These are phyloP conservation scores for Parambassis ranga DNA, from an alignment of 2,797 vertebrate species.

Conservation along the genomic window DNA sequence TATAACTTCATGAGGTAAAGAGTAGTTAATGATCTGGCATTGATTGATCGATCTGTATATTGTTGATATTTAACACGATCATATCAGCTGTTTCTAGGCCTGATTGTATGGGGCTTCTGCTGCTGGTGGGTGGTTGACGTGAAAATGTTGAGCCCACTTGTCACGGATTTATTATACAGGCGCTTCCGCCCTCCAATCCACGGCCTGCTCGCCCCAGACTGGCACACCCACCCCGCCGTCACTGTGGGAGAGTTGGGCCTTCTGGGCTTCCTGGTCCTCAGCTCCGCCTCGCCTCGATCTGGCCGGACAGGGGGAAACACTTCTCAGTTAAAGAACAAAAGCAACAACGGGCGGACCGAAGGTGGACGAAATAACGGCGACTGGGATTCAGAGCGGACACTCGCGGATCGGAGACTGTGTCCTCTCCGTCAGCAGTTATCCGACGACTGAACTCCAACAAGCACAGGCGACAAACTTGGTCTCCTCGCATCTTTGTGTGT, in stretches of 20 bases:
- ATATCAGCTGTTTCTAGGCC: not conserved
- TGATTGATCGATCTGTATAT: too few species aligned
- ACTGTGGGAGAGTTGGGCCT: slow-evolving; percentile 75
- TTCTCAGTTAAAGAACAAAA: slow-evolving; percentile 84
- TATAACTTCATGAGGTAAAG: too few species aligned
- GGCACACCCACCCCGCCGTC: slow-evolving; percentile 76
- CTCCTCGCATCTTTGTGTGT: slow-evolving; percentile 65
- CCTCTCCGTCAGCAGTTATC: not conserved
- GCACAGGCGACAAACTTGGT: slow-evolving; percentile 71
- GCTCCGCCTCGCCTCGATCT: slow-evolving; percentile 82
- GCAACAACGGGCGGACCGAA: slow-evolving; percentile 71
- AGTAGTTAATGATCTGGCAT: too few species aligned
- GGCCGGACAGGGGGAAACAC: slow-evolving; percentile 82
- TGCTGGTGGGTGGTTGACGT: slow-evolving; percentile 27
- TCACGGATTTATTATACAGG: slow-evolving; percentile 47
- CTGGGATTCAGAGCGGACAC: slow-evolving; percentile 14
- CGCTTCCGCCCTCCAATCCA: slow-evolving; percentile 69
- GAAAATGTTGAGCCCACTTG: slow-evolving; percentile 32
- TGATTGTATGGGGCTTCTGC: not conserved
- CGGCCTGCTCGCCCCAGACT: slow-evolving; percentile 53
- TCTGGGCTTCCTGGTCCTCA: slow-evolving; percentile 79
- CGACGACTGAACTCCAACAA: slow-evolving; percentile 51
- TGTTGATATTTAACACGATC: not conserved
- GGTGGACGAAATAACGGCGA: slow-evolving; percentile 49
- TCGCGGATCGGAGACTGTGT: slow-evolving; percentile 21